phyloP scores from a whole-genome alignment of 2,797 vertebrate species.

The Lepilemur septentrionalis region DNA sequence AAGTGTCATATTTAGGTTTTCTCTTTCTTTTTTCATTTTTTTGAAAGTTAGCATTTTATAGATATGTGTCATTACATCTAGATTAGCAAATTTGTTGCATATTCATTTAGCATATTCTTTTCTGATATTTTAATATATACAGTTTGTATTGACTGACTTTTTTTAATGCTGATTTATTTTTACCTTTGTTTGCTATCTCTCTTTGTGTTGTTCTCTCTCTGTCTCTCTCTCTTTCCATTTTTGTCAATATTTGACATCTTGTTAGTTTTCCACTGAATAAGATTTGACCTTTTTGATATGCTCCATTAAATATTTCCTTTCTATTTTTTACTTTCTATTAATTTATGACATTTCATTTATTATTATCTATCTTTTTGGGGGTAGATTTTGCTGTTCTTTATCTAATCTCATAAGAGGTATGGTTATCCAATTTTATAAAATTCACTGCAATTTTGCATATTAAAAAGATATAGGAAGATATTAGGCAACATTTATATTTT shows the following conservation, averaged over 20 bases:
- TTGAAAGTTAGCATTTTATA: not conserved
- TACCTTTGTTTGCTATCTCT: not conserved
- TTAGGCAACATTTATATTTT: not conserved
- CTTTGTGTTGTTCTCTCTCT: not conserved
- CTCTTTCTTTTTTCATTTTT: not conserved
- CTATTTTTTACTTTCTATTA: not conserved
- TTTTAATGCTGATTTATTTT: not conserved
- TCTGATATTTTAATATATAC: not conserved
- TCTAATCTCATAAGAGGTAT: not conserved
- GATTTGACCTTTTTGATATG: not conserved
- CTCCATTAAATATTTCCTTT: not conserved
- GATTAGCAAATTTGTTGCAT: not conserved
- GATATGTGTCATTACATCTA: not conserved
- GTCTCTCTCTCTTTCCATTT: not conserved
- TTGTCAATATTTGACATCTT: not conserved
- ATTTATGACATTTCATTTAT: not conserved
- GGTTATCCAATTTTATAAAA: not conserved
- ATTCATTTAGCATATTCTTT: not conserved
- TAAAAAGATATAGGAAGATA: not conserved
- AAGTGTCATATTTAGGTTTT: not conserved
- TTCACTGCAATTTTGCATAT: not conserved
- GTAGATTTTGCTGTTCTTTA: not conserved
- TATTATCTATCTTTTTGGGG: not conserved
- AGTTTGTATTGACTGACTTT: not conserved
- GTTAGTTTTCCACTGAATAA: not conserved